A percentile compares a stretch with the other conserved stretches of the same genome.
Evolutionary conservation across 2,113 vertebrate species (phyloP).

Genomic region (Lynx canadensis): DNA sequence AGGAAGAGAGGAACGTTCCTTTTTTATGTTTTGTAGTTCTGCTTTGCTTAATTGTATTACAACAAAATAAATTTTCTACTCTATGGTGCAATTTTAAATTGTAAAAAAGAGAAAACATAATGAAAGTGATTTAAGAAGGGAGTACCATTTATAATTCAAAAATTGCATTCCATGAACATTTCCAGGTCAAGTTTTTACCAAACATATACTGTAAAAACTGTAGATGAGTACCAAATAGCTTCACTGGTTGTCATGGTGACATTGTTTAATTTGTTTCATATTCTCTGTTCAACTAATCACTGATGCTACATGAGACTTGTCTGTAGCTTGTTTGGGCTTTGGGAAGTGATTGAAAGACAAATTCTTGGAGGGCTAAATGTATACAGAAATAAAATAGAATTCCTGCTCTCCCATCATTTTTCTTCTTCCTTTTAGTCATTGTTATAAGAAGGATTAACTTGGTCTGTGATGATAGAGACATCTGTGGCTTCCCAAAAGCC

Average conservation of each 20-base stretch:
- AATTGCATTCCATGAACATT: neutral
- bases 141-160: slow-evolving; percentile 2
- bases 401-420: neutral
- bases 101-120: slow-evolving; percentile 1
- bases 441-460: slow-evolving; percentile 24
- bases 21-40: neutral
- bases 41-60: neutral
- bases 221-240: neutral
- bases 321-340: slow-evolving; percentile 41
- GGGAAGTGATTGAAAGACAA: slow-evolving; percentile 20
- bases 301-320: neutral
- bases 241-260: slow-evolving; percentile 40
- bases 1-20: neutral
- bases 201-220: neutral
- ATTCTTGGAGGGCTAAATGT: neutral
- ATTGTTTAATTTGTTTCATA: slow-evolving; percentile 48
- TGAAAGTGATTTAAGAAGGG: neutral
- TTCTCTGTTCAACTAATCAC: slow-evolving; percentile 44
- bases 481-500: neutral
- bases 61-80: neutral
- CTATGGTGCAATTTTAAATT: neutral
- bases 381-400: neutral
- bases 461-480: neutral
- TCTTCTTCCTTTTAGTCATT: neutral
- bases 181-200: neutral